phyloP scores from a whole-genome alignment of 2,888 invertebrate genomes.

The Zygogramma bicolorata region DNA sequence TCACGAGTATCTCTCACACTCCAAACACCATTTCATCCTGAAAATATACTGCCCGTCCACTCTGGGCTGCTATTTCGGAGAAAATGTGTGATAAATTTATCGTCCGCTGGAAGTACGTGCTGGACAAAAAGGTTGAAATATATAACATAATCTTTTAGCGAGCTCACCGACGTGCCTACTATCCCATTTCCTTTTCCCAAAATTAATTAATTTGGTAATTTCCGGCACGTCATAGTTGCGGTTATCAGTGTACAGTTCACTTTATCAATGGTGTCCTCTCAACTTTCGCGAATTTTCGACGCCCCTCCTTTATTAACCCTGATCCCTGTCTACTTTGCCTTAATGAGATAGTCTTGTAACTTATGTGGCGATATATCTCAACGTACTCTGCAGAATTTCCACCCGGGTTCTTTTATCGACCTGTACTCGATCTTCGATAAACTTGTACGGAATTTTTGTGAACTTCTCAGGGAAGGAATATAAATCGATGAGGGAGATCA shows the following conservation, averaged over 20 bases:
- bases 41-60: background rate
- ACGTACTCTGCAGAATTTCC: background rate
- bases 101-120: constrained; percentile 25
- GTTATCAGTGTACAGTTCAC: constrained; percentile 32
- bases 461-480: no score
- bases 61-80: background rate
- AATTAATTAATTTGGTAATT: constrained; percentile 35
- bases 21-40: background rate
- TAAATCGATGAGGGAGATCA: no score
- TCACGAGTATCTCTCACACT: background rate
- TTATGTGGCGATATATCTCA: constrained; percentile 12
- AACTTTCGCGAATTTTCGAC: constrained; percentile 32
- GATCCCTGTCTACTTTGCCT: constrained; percentile 12
- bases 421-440: background rate
- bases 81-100: background rate
- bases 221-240: constrained; percentile 26
- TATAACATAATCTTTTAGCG: constrained; percentile 33
- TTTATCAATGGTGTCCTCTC: constrained; percentile 34
- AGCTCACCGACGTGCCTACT: constrained; percentile 22
- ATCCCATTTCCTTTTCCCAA: constrained; percentile 27
- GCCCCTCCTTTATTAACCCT: constrained; percentile 10
- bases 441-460: background rate
- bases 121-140: constrained; percentile 34
- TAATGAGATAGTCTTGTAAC: constrained; percentile 12
- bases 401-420: background rate